Evolutionary conservation across 2,797 vertebrate genomes (phyloP).

Genomic region (Intellagama lesueurii): DNA sequence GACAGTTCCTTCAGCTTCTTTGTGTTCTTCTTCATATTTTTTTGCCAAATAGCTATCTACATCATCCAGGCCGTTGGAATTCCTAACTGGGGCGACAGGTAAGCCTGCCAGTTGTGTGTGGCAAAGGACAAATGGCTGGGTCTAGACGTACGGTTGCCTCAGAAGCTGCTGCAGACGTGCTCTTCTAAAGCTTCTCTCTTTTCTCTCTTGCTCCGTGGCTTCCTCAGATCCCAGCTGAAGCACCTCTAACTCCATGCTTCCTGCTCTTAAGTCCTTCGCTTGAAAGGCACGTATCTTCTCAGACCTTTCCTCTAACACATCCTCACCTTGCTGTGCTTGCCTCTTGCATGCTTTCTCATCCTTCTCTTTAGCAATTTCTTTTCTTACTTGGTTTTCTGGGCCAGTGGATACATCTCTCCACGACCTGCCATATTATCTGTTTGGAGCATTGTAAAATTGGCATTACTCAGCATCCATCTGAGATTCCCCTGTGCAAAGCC

Average conservation of each 20-base stretch:
- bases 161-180: not conserved
- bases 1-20: constrained; percentile 99
- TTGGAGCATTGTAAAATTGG: not conserved
- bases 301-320: not conserved
- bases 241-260: constrained; percentile 25
- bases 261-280: not conserved
- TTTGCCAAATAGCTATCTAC: constrained; percentile 91
- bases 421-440: not conserved
- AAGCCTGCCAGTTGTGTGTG: constrained; percentile 41
- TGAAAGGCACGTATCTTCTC: not conserved
- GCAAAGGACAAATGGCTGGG: not conserved
- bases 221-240: constrained; percentile 74
- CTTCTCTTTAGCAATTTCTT: not conserved
- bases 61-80: constrained; percentile 93
- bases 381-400: not conserved
- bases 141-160: constrained; percentile 1
- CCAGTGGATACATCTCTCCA: not conserved
- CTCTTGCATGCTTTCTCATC: not conserved
- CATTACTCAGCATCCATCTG: not conserved
- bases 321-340: not conserved
- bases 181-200: constrained; percentile 45
- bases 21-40: constrained; percentile 96
- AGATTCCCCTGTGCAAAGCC: not conserved
- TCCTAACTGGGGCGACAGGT: constrained; percentile 94
- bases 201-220: constrained; percentile 58